Conservation (phyloP, 2,113 vertebrate genomes). For the Laticauda laticaudata region DNA sequence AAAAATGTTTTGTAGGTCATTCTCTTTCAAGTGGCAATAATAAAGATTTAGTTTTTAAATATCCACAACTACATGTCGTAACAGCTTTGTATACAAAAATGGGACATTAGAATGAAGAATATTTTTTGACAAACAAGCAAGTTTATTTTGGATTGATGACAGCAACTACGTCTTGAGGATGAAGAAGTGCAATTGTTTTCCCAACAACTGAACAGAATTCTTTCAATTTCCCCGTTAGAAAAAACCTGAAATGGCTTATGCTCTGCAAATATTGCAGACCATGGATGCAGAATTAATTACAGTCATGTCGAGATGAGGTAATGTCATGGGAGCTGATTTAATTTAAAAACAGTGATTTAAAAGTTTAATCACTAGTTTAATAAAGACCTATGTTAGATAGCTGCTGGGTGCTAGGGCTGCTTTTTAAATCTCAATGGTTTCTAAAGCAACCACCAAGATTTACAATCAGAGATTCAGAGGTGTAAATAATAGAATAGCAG, state of each 20-base stretch:
- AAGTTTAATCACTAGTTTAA: conserved; percentile 33
- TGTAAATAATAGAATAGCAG: not conserved
- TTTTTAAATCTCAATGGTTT: conserved; percentile 33
- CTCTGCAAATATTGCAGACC: conserved; percentile 26
- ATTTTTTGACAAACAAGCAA: conserved; percentile 10
- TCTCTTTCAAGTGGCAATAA: not conserved
- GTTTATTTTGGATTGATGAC: not conserved
- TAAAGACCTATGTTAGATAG: conserved; percentile 34
- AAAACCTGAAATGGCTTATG: conserved; percentile 16
- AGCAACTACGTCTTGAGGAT: not conserved
- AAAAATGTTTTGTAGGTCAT: not conserved
- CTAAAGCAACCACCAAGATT: conserved; percentile 37
- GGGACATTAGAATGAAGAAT: not conserved
- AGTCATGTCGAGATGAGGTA: conserved; percentile 44
- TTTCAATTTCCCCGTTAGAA: conserved; percentile 14
- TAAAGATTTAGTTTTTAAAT: not conserved
- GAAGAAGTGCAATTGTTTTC: not conserved
- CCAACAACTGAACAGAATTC: conserved; percentile 12
- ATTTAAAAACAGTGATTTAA: conserved; percentile 52
- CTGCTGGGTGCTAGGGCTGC: not conserved
- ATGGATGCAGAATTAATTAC: conserved; percentile 61
- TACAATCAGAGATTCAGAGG: not conserved
- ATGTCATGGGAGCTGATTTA: conserved; percentile 55
- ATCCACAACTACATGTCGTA: accelerated
- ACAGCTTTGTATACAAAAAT: not conserved